phyloP scores from a whole-genome alignment of 2,113 vertebrate species.

The zebrafish (Danio rerio) region GRCz12tu NC_133200.1:10926501-10927000 shows the following conservation, averaged over 20 bases:
- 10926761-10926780: constrained; percentile 20
- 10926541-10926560: constrained; percentile 52
- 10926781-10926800: background rate
- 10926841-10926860: no score
- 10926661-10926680: constrained; percentile 12
- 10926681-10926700: constrained; percentile 41
- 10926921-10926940: no score
- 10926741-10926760: constrained; percentile 11
- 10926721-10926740: background rate
- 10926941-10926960: no score
- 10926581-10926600: constrained; percentile 56
- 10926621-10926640: constrained; percentile 55
- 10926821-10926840: background rate
- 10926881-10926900: no score
- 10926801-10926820: background rate
- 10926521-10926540: constrained; percentile 36
- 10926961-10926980: no score
- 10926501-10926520: constrained; percentile 42
- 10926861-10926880: no score
- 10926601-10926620: constrained; percentile 43
- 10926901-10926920: no score
- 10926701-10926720: constrained; percentile 16
- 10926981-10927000: no score
- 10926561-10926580: constrained; percentile 36
- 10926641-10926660: constrained; percentile 40